Evolutionary conservation across 2,888 invertebrate genomes (phyloP).

Genomic region (Drosophila ezoana): DNA sequence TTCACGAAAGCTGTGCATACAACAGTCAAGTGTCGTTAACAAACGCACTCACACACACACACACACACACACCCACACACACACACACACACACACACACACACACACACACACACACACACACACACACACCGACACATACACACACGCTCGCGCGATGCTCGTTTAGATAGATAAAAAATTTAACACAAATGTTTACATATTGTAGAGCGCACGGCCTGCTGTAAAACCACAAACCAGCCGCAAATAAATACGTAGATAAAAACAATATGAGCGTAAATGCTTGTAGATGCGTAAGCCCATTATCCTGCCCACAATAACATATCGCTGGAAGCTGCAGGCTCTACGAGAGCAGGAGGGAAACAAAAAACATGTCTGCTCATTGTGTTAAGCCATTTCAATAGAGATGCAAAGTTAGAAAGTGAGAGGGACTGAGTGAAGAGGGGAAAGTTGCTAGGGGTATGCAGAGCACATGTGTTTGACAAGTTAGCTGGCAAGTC

Average conservation of each 20-base stretch:
- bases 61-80: neutral
- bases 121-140: neutral
- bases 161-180: neutral
- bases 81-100: neutral
- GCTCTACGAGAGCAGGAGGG: too few species aligned
- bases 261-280: conserved; percentile 14
- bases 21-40: conserved; percentile 9
- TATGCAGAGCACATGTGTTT: conserved; percentile 1
- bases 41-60: neutral
- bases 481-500: conserved; percentile 11
- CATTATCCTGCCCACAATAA: conserved; percentile 1
- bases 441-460: too few species aligned
- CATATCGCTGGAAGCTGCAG: neutral
- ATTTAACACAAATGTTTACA: neutral
- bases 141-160: neutral
- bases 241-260: conserved; percentile 2
- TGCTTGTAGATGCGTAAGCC: conserved; percentile 15
- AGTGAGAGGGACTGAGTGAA: neutral
- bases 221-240: conserved; percentile 17
- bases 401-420: neutral
- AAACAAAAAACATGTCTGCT: neutral
- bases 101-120: neutral
- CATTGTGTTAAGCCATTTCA: conserved; percentile 2
- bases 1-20: neutral
- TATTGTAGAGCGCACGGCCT: conserved; percentile 1